Evolutionary conservation across 92 coral and sea anemone species (phyloP), one percentile per base, ranked within the genome.

Genomic region (Epizoanthus rinbou): DNA sequence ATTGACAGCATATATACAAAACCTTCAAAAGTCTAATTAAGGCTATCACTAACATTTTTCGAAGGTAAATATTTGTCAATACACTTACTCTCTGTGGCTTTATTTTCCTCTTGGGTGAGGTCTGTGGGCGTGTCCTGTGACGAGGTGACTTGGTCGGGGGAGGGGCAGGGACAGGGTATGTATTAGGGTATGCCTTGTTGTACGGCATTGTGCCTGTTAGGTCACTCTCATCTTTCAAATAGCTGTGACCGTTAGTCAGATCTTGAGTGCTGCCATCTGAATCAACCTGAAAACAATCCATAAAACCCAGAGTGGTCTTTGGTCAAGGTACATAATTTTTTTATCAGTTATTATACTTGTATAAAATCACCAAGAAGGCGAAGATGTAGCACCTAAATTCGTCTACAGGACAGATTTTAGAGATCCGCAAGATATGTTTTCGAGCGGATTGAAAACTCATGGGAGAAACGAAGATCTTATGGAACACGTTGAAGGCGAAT

Each of bases 161-260:
- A 15, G 99, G 99, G 22, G 92, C 98, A 73, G 99, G 99, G 69
- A 93, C 87, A 22, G 99, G 99, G 71, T 91, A 94, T 23, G 99
- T 96, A 23, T 89, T 86, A 62, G 93, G 98, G 72, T 94, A 92
- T 11, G 93, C 89, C 69, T 92, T 90, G 33, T 85, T 76, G 76
- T 96, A 96, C 1, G 99, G 99, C 28, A 87, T 86, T 57, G 91
- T 90, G 64, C 88, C 94, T 37, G 89, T 88, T 33, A 75, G 58
- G 57, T 91, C 97, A 19, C 85, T 86, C 33, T 93, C 97, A 54
- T 93, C 97, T 15, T 68, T 90, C 72, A 93, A 64, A 69, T 91
- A 93, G n/a, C 92, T 75, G 58, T 81, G 82, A 16, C 59, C 71
- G 18, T 57, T 39, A 56, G 57, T 3, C 69, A 58, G 71, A 2